Base-by-base conservation (phyloP, 1,140 invertebrate genomes). In the Atta texana region DNA sequence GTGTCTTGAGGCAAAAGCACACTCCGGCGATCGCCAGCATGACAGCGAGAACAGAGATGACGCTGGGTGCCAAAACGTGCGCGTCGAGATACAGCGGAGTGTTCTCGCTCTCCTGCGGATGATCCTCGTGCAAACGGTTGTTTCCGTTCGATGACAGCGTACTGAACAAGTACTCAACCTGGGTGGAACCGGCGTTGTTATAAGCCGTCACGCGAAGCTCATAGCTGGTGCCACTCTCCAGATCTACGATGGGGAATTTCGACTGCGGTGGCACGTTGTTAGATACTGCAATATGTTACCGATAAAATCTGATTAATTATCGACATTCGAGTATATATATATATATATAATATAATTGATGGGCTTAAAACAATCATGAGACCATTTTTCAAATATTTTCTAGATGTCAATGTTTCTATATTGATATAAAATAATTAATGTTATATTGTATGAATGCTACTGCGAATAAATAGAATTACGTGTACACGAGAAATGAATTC, bases 121-220 rank as follows among this genome's bases (percentile, higher is more conserved):
- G 94, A 61, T 93, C 92, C 61, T 93, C 93, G 86, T 94, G 93
- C 87, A 94, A 92, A 72, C 92, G 92, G 85, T 92, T 94, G 64
- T 90, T 96, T 85, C 96, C 96, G 80, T 91, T 93, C 84, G 94
- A 92, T 84, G 95, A 95, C 57, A 96, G 94, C 14, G 97, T 97
- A 53, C 95, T 96, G 93, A 97, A 97, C 87, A 96, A 94, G 90
- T 97, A 97, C 87, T 97, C 96, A 76, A 96, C 96, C 59, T 96
- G 96, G 24, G 96, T 97, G 44, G 96, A 96, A 2, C 97, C 97
- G 10, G 97, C 97, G 92, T 97, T 96, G 93, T 97, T 97, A 88
- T 96, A 96, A 14, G 97, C 97, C 12, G 96, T 96, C 7, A 97
- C 95, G 57, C 96, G 94, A 72, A 97, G 95, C 76, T 96, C 95